Conservation (phyloP, 2,888 invertebrate species). For the Andrena chrysosceles region DNA sequence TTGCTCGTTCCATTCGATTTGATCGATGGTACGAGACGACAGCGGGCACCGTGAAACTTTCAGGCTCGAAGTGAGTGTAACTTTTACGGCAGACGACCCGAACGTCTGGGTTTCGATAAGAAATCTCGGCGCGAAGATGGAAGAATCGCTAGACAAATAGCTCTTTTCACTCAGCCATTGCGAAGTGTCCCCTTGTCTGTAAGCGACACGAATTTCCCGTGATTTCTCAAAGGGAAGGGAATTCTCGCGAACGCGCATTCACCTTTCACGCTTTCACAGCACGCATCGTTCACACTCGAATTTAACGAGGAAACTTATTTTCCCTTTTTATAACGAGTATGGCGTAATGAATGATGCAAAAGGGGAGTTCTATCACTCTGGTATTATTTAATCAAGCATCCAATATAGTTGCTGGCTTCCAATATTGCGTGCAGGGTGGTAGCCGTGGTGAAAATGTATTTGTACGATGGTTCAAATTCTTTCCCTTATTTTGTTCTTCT, state of each 20-base stretch:
- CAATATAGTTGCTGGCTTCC: too few relatives aligned
- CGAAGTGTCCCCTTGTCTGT: not conserved
- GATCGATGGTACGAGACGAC: not conserved
- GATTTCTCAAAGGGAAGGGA: not conserved
- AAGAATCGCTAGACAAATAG: slow-evolving; percentile 29
- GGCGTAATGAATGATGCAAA: too few relatives aligned
- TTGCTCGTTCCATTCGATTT: not conserved
- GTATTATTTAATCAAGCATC: too few relatives aligned
- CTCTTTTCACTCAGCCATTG: slow-evolving; percentile 3
- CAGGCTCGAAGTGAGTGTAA: not conserved
- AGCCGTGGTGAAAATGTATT: too few relatives aligned
- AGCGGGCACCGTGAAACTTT: not conserved
- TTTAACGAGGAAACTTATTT: too few relatives aligned
- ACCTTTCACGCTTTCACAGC: too few relatives aligned
- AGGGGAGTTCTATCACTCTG: too few relatives aligned
- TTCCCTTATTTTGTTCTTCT: too few relatives aligned
- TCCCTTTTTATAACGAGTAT: too few relatives aligned
- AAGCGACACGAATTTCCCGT: slow-evolving; percentile 5
- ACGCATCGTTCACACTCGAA: too few relatives aligned
- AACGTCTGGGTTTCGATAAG: slow-evolving; percentile 21
- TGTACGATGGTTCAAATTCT: too few relatives aligned
- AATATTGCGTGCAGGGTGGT: too few relatives aligned
- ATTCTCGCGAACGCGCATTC: not conserved
- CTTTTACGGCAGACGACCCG: not conserved
- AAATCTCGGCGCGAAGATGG: slow-evolving; percentile 9